phyloP scores from a whole-genome alignment of 2,797 vertebrate genomes.

The Esox masquinongy region DNA sequence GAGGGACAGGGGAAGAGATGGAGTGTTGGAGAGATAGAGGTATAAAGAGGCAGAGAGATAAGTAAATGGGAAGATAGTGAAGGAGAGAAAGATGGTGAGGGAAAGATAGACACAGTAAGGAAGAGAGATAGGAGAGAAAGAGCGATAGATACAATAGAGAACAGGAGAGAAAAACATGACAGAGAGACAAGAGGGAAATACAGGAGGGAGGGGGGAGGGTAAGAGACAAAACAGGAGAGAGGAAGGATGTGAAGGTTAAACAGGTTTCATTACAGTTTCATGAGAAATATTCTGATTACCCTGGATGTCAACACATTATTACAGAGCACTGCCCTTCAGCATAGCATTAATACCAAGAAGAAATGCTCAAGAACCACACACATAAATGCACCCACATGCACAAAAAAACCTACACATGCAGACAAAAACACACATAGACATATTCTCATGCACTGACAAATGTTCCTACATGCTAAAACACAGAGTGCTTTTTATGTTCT shows the following conservation, averaged over 20 bases:
- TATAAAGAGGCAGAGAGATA: conserved; percentile 8
- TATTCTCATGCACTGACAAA: neutral
- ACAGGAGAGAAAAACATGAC: too few species aligned
- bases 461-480: conserved; percentile 1
- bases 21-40: conserved; percentile 1
- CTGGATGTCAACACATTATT: conserved; percentile 42
- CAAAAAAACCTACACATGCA: neutral
- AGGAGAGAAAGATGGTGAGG: neutral
- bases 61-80: conserved; percentile 5
- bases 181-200: neutral
- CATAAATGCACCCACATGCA: neutral
- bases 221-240: conserved; percentile 30
- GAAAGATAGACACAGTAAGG: neutral
- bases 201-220: neutral
- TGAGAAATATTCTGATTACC: conserved; percentile 55
- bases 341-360: conserved; percentile 47
- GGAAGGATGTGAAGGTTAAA: conserved; percentile 45
- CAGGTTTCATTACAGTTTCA: conserved; percentile 64
- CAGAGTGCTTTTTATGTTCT: conserved; percentile 13
- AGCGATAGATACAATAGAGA: neutral
- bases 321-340: conserved; percentile 31
- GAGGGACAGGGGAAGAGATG: neutral
- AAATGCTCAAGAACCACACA: neutral
- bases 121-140: neutral
- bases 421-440: conserved; percentile 5